Conservation (phyloP, 2,888 invertebrate species). For the Nasonia oneida region DNA sequence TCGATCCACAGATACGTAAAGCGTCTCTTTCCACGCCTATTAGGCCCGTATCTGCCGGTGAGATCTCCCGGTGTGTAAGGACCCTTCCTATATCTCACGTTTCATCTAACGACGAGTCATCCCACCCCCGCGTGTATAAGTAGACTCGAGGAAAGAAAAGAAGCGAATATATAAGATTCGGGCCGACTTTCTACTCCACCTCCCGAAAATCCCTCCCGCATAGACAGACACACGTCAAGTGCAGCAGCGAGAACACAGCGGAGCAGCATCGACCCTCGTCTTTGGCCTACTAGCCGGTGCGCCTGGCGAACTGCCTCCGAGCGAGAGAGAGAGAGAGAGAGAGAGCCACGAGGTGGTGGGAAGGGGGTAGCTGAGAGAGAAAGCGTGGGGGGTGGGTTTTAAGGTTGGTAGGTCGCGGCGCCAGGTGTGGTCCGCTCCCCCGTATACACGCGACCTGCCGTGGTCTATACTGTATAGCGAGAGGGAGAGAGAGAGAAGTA, state of each 20-base stretch:
- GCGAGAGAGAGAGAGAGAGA: neutral
- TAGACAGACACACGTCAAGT: neutral
- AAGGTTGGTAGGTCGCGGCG: conserved; percentile 61
- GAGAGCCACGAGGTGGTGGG: neutral
- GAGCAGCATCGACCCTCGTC: conserved; percentile 56
- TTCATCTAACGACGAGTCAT: too few relatives aligned
- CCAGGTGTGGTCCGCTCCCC: conserved; percentile 53
- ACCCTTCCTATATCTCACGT: too few relatives aligned
- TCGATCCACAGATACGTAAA: neutral
- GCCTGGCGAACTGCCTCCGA: conserved; percentile 23
- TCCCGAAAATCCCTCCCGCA: neutral
- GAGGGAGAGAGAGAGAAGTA: too few relatives aligned
- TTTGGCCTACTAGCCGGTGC: conserved; percentile 47
- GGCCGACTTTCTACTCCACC: neutral
- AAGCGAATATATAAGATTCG: neutral
- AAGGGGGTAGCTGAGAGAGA: neutral
- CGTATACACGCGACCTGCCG: neutral
- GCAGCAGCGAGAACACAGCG: neutral
- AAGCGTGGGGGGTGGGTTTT: conserved; percentile 23
- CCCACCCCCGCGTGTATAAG: neutral
- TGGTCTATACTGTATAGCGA: too few relatives aligned
- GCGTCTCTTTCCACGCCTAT: neutral
- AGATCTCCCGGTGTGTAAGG: too few relatives aligned
- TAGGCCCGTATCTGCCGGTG: too few relatives aligned
- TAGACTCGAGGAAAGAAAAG: too few relatives aligned